phyloP scores from a whole-genome alignment of 2,888 invertebrate genomes.

The Philhelius pedissequus region DNA sequence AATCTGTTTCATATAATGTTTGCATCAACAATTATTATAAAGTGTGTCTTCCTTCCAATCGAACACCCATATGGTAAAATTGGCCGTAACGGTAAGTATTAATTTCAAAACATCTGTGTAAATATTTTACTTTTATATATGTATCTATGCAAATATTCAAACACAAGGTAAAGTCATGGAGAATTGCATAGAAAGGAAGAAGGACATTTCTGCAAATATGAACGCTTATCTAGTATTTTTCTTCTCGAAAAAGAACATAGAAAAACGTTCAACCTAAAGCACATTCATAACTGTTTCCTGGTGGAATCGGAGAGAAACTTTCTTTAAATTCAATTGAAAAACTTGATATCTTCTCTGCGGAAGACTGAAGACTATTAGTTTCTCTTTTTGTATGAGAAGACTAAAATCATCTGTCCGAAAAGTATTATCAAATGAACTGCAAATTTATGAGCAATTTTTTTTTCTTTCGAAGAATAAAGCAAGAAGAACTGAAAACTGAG shows the following conservation, averaged over 20 bases:
- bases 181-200: neutral
- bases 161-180: neutral
- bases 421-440: constrained; percentile 67
- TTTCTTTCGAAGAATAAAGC: neutral
- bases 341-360: constrained; percentile 13
- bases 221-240: constrained; percentile 27
- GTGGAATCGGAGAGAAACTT: constrained; percentile 14
- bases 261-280: neutral
- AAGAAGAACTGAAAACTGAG: neutral
- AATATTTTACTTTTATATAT: constrained; percentile 42
- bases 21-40: neutral
- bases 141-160: neutral
- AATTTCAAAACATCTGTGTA: constrained; percentile 50
- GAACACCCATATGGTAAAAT: neutral
- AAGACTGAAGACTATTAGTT: neutral
- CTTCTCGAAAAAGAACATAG: constrained; percentile 29
- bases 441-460: constrained; percentile 47
- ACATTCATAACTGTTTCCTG: constrained; percentile 50
- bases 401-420: constrained; percentile 51
- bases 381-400: neutral
- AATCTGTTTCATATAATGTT: neutral
- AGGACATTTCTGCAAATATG: constrained; percentile 43
- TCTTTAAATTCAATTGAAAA: constrained; percentile 51
- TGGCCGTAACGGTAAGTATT: constrained; percentile 18
- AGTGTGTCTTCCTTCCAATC: neutral